Evolutionary conservation across 2,888 invertebrate genomes (phyloP).

Genomic region (Neuroscelio doddi): DNA sequence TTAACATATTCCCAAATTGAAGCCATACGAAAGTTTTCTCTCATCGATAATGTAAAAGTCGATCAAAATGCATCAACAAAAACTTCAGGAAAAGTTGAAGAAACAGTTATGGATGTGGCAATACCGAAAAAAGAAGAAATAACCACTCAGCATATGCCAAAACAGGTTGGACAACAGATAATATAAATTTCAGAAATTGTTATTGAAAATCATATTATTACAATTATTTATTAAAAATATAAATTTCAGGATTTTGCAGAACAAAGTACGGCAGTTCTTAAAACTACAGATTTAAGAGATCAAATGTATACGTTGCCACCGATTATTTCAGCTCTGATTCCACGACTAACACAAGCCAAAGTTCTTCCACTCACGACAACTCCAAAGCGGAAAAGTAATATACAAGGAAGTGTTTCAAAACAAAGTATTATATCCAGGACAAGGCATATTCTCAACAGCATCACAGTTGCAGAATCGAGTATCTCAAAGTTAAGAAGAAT

Average conservation of each 20-base stretch:
- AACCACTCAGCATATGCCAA: slow-evolving; percentile 13
- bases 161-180: slow-evolving; percentile 13
- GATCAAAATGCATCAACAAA: slow-evolving; percentile 17
- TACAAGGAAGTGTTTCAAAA: slow-evolving; percentile 69
- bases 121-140: slow-evolving; percentile 22
- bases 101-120: slow-evolving; percentile 20
- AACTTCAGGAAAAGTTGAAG: slow-evolving; percentile 1
- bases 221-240: slow-evolving; percentile 1
- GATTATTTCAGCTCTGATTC: slow-evolving; percentile 70
- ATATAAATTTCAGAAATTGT: background rate
- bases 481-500: slow-evolving; percentile 77
- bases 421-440: slow-evolving; percentile 79
- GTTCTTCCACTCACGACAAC: slow-evolving; percentile 54
- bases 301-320: slow-evolving; percentile 67
- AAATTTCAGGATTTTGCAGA: slow-evolving; percentile 22
- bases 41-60: slow-evolving; percentile 35
- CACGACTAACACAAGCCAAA: slow-evolving; percentile 66
- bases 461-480: slow-evolving; percentile 75
- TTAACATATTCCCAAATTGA: slow-evolving; percentile 66
- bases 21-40: slow-evolving; percentile 52
- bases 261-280: slow-evolving; percentile 14
- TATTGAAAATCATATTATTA: background rate
- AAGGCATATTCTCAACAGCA: slow-evolving; percentile 78
- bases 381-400: slow-evolving; percentile 74
- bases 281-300: slow-evolving; percentile 39